These are phyloP conservation scores for Eupelmus urozonus DNA, from an alignment of 2,888 invertebrate genomes.

Conservation along the genomic window DNA sequence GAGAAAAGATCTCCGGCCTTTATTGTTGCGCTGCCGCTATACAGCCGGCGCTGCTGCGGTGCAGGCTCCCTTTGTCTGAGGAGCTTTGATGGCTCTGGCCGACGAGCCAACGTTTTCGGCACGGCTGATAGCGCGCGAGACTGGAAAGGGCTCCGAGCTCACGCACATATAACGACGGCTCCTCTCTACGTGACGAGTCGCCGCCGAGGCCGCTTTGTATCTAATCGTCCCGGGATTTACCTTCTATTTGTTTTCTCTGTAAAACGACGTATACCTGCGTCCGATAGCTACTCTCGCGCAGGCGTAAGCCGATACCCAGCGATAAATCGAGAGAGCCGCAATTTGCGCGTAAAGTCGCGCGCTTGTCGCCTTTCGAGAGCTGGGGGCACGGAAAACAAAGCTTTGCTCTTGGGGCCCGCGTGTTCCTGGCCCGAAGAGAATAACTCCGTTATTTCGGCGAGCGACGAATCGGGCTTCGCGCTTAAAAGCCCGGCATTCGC, in stretches of 20 bases:
- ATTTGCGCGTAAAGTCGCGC: constrained; percentile 14
- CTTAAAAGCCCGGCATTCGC: no score
- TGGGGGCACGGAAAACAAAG: no score
- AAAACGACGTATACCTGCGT: background rate
- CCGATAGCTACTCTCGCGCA: background rate
- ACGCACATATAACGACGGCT: no score
- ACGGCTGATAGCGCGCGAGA: constrained; percentile 59
- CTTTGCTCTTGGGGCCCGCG: no score
- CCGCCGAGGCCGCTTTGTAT: background rate
- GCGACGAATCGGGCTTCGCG: no score
- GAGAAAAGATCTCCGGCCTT: constrained; percentile 36
- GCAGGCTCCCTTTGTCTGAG: constrained; percentile 62
- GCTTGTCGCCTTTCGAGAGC: background rate
- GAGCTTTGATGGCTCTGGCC: constrained; percentile 57
- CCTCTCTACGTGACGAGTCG: constrained; percentile 19
- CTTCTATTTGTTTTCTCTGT: background rate
- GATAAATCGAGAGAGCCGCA: background rate
- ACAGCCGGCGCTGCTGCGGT: background rate
- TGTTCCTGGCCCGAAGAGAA: no score
- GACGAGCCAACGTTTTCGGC: constrained; percentile 63
- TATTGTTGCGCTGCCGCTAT: no score
- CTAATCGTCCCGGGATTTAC: background rate
- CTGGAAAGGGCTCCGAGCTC: no score
- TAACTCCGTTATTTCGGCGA: no score
- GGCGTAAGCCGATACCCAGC: background rate